Evolutionary conservation across 2,888 invertebrate genomes (phyloP).

Genomic region (Matsumyia berberina): DNA sequence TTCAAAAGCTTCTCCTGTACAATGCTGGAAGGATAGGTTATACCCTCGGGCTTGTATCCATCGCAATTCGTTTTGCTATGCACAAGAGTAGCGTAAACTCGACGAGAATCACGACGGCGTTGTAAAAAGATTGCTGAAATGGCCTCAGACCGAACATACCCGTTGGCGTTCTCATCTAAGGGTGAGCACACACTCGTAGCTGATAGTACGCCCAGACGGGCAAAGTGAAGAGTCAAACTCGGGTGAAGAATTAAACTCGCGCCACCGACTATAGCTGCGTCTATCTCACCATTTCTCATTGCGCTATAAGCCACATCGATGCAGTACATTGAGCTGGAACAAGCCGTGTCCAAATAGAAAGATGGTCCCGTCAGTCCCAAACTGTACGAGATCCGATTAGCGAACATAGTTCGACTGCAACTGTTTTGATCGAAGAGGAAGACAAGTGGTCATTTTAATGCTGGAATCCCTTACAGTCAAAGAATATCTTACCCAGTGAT

Average conservation of each 20-base stretch:
- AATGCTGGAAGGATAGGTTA: slow-evolving; percentile 87
- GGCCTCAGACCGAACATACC: slow-evolving; percentile 91
- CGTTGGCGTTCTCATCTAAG: slow-evolving; percentile 92
- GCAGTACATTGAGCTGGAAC: slow-evolving; percentile 94
- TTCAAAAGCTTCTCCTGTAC: slow-evolving; percentile 86
- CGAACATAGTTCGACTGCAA: slow-evolving; percentile 92
- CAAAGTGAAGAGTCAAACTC: slow-evolving; percentile 92
- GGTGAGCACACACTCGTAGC: slow-evolving; percentile 93
- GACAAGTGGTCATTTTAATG: too few species aligned
- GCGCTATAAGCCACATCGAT: slow-evolving; percentile 91
- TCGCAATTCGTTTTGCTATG: slow-evolving; percentile 91
- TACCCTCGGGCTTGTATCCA: slow-evolving; percentile 88
- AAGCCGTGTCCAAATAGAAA: slow-evolving; percentile 94
- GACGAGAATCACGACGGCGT: slow-evolving; percentile 87
- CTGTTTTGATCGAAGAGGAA: slow-evolving; percentile 3
- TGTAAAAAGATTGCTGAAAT: slow-evolving; percentile 88
- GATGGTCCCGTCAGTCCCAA: slow-evolving; percentile 94
- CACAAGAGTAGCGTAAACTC: slow-evolving; percentile 87
- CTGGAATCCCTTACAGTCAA: too few species aligned
- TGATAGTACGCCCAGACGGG: slow-evolving; percentile 89
- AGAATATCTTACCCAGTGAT: slow-evolving; percentile 78
- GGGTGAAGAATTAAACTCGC: slow-evolving; percentile 93
- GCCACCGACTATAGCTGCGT: slow-evolving; percentile 94
- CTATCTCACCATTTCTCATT: slow-evolving; percentile 91
- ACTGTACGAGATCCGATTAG: slow-evolving; percentile 94